Percentiles rank a stretch among this genome's conserved stretches.
Conservation (phyloP, 2,113 vertebrate genomes). For the Pycnonotus jocosus region DNA sequence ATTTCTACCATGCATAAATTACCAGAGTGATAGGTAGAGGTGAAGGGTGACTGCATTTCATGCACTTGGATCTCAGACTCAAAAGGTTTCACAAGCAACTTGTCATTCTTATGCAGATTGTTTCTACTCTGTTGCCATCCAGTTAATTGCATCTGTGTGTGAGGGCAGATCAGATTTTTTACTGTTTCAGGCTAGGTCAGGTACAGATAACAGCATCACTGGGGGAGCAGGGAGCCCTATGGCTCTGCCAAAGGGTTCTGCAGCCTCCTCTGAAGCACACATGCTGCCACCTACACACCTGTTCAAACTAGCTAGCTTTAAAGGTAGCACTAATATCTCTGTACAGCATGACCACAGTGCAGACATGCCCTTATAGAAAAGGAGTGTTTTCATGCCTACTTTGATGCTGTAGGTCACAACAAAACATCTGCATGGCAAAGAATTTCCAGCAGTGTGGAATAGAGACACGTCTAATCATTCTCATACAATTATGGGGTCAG, state of each 20-base stretch:
- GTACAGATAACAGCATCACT: neutral
- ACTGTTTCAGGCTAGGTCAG: neutral
- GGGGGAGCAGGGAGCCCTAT: neutral
- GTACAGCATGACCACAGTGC: neutral
- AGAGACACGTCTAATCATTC: neutral
- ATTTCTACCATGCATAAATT: neutral
- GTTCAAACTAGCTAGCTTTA: neutral
- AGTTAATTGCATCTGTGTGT: neutral
- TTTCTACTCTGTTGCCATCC: neutral
- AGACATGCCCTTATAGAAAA: neutral
- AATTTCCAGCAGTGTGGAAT: neutral
- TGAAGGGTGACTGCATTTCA: neutral
- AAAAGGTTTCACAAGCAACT: neutral
- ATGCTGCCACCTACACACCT: neutral
- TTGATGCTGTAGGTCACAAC: neutral
- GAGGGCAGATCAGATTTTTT: neutral
- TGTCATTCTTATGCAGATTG: neutral
- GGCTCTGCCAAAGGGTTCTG: neutral
- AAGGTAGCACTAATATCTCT: neutral
- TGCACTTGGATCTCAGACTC: neutral
- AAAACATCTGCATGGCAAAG: neutral
- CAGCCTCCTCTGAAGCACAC: neutral
- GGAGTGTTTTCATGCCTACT: neutral
- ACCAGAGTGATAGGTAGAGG: neutral
- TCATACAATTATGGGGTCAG: neutral